Conservation (phyloP, 2,113 vertebrate genomes). For the Proterorhinus semilunaris region DNA sequence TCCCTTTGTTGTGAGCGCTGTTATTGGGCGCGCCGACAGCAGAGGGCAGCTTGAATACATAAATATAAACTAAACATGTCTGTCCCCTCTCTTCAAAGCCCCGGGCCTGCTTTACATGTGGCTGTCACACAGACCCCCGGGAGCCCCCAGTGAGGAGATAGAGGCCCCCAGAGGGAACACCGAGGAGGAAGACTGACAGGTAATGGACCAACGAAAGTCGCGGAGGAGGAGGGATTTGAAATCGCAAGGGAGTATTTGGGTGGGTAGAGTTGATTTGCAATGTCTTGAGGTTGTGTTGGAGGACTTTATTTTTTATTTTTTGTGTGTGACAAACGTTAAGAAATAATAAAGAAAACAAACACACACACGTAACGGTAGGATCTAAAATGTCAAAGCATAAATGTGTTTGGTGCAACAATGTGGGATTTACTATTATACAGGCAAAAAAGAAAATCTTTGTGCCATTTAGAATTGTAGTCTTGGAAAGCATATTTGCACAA, state of each 20-base stretch:
- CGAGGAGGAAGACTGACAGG: constrained; percentile 61
- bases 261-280: constrained; percentile 32
- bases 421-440: no score
- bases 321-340: no score
- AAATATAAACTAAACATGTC: constrained; percentile 69
- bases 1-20: constrained; percentile 64
- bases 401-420: no score
- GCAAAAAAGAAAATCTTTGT: no score
- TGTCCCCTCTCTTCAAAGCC: constrained; percentile 45
- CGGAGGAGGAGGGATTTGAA: constrained; percentile 54
- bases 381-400: no score
- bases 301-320: no score
- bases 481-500: no score
- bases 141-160: neutral
- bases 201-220: constrained; percentile 56
- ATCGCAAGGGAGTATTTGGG: constrained; percentile 41
- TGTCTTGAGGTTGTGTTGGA: neutral
- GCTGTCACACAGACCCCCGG: neutral
- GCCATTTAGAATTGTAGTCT: no score
- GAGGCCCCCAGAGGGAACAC: constrained; percentile 41
- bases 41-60: constrained; percentile 83
- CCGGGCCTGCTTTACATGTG: constrained; percentile 51
- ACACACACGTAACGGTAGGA: no score
- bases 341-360: no score
- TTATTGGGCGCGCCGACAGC: constrained; percentile 75